Evolutionary conservation across 2,797 vertebrate species (phyloP).

Genomic region (Rallus crepitans): DNA sequence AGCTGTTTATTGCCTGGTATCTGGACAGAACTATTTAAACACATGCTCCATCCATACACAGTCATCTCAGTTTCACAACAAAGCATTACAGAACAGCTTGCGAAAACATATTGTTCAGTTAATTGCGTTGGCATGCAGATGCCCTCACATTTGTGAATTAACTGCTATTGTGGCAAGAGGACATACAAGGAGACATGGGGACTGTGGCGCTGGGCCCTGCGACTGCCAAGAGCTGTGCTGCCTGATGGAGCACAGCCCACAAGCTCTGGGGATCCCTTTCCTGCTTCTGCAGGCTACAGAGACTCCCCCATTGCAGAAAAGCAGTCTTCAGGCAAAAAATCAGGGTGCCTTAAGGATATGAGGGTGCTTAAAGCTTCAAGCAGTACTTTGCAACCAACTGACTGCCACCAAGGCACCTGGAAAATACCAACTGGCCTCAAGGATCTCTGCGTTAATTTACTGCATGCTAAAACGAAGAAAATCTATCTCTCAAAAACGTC

Average conservation of each 20-base stretch:
- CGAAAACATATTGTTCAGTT: constrained; percentile 66
- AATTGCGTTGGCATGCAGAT: constrained; percentile 63
- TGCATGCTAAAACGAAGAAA: not conserved
- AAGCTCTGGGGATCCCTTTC: not conserved
- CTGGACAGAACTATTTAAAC: constrained; percentile 54
- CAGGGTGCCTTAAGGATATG: not conserved
- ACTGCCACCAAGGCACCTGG: not conserved
- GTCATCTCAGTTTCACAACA: constrained; percentile 58
- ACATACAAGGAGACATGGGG: not conserved
- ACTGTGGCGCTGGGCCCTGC: not conserved
- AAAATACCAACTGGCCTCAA: not conserved
- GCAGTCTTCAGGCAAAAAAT: not conserved
- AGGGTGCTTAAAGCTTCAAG: not conserved
- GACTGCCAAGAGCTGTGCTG: not conserved
- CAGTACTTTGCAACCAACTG: not conserved
- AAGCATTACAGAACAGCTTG: constrained; percentile 59
- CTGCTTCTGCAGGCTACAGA: not conserved
- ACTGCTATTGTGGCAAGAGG: constrained; percentile 1
- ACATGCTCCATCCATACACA: constrained; percentile 30
- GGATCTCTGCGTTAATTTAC: not conserved
- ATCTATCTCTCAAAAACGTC: not conserved
- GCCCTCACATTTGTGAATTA: constrained; percentile 38
- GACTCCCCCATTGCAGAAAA: not conserved
- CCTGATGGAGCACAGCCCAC: not conserved
- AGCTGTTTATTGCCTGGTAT: not conserved